Base-by-base conservation (phyloP, 2,113 vertebrate species). In the Agapornis roseicollis region DNA sequence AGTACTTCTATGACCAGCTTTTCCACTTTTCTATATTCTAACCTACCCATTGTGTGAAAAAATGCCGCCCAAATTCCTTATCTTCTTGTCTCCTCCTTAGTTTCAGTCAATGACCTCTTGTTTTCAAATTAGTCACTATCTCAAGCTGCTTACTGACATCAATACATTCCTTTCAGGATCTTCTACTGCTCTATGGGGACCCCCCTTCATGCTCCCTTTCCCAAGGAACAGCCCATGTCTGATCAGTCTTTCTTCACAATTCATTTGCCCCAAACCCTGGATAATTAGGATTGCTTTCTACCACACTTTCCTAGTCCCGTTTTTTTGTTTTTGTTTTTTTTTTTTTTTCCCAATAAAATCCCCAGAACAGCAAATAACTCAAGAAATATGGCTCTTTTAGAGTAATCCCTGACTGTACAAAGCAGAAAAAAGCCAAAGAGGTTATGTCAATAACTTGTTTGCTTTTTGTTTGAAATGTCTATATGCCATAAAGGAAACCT, bases 61-160 rank as follows among this genome's bases (percentile, higher is more conserved):
- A 80, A 93, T 15, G 55, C 50, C 0, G 6, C 29, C 71, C 68
- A 86, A 92, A 96, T 94, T 95, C 84, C 82, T 88, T 94, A 96
- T 92, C 91, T 94, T 76, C 70, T 91, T 93, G 91, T 85, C 77
- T 95, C 58, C 85, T 97, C 90, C 91, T 83, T 65, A 82, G 80
- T 76, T 96, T 94, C 85, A 97, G 87, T 88, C 96, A 96, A 94
- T 96, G 95, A 96, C 93, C 93, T 95, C 96, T 97, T 96, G 92
- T 95, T 97, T 97, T 93, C 94, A 96, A 96, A 97, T 96, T 96
- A 96, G 90, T 97, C 93, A 94, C 93, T 96, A 96, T 88, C 92
- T 96, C 93, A 96, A 96, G 94, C 93, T 97, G 95, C 93, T 96
- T 94, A 93, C 39, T 94, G 95, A 95, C 94, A 97, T 93, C 93